These are phyloP conservation scores for Pipistrellus pipistrellus DNA, from an alignment of 2,797 vertebrate species.

Conservation along the genomic window DNA sequence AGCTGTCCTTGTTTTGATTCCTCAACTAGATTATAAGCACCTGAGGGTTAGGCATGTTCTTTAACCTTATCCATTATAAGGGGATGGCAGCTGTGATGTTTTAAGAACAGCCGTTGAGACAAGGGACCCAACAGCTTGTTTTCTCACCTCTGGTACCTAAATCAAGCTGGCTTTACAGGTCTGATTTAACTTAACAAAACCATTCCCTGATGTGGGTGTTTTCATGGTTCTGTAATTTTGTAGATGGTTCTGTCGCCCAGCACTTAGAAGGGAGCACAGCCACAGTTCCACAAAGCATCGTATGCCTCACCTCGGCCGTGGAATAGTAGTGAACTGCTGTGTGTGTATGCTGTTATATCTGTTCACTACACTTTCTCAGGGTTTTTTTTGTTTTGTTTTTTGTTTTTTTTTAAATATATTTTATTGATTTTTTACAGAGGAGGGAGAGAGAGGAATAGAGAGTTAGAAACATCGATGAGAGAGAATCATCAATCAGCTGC, in stretches of 20 bases:
- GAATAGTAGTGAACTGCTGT: accelerated
- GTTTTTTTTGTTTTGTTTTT: too few relatives aligned
- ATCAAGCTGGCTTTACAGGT: not conserved
- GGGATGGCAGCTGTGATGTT: not conserved
- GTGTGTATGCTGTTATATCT: not conserved
- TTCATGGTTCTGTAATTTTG: not conserved
- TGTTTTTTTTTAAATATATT: too few relatives aligned
- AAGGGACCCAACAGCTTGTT: not conserved
- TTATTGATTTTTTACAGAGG: too few relatives aligned
- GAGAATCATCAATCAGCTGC: too few relatives aligned
- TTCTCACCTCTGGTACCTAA: not conserved
- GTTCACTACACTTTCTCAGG: not conserved
- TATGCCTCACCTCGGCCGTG: not conserved
- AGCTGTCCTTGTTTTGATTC: not conserved
- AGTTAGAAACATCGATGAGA: too few relatives aligned
- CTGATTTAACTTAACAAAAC: not conserved
- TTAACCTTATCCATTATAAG: not conserved
- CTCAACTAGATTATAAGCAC: not conserved
- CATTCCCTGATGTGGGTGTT: not conserved
- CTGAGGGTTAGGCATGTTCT: not conserved
- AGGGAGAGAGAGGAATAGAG: too few relatives aligned
- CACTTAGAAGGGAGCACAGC: not conserved
- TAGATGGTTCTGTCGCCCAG: not conserved
- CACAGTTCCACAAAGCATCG: not conserved
- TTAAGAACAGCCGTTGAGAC: not conserved